These are phyloP conservation scores for Augochlora pura DNA, from an alignment of 1,140 invertebrate genomes.

Conservation along the genomic window DNA sequence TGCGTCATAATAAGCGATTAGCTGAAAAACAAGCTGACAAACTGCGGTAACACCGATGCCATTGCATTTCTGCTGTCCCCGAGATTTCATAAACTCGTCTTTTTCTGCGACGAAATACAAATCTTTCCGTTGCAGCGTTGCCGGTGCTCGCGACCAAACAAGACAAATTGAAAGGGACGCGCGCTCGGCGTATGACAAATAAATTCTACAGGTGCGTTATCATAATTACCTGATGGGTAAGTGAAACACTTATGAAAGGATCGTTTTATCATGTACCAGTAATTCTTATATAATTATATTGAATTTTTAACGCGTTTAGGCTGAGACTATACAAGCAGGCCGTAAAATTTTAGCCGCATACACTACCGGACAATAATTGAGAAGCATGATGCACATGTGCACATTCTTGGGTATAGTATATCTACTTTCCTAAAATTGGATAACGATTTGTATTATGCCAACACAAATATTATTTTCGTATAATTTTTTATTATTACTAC, in stretches of 20 bases:
- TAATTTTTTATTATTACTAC: no score
- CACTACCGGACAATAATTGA: no score
- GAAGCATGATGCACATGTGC: no score
- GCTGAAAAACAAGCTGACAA: neutral
- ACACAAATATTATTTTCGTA: no score
- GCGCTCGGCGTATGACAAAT: conserved; percentile 10
- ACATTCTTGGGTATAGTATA: no score
- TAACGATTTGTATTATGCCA: no score
- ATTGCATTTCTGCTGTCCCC: conserved; percentile 31
- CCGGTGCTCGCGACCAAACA: conserved; percentile 19
- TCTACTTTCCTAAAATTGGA: no score
- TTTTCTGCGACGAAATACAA: conserved; percentile 26
- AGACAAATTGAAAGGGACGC: conserved; percentile 28
- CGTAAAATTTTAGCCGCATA: no score
- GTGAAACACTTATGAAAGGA: conserved; percentile 24
- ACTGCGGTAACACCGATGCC: neutral
- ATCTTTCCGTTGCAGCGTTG: conserved; percentile 26
- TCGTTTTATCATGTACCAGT: conserved; percentile 10
- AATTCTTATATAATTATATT: neutral
- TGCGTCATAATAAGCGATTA: neutral
- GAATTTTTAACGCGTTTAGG: no score
- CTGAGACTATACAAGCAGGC: no score
- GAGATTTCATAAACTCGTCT: conserved; percentile 17
- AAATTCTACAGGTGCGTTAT: conserved; percentile 22
- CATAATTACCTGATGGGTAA: conserved; percentile 11